Base-by-base conservation (phyloP, 1,140 invertebrate species). In the Leptinotarsa texana region DNA sequence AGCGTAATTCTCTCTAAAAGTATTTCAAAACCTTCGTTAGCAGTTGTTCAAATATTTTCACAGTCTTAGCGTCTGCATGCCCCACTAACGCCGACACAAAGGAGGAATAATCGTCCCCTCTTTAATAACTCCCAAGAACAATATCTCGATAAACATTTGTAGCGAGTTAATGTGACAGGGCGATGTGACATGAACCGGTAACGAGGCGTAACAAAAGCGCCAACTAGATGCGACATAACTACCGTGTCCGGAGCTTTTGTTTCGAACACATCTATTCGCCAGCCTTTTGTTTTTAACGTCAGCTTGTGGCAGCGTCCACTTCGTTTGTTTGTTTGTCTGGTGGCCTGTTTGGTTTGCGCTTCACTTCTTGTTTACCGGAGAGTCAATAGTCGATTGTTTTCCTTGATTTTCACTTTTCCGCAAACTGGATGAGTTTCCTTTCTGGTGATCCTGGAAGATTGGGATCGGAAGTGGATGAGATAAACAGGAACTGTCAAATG, bases 241-340 rank as follows among this genome's bases (percentile, higher is more conserved):
- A 68, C 24, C 66, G n/a, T 47, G 66, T 68, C 33, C 33, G 24
- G 66, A 68, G 66, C 15, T 42, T 68, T 68, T 68, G 66, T 68
- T 68, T 68, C 24, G 27, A 33, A 18, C 66, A 68, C 66, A 27
- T 68, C 33, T 33, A 68, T 68, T 68, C 66, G n/a, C 24, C 33
- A 11, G 66, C 66, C 66, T 68, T 68, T 68, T 68, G 66, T 68
- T 68, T 68, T 68, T 47, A 68, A 47, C 66, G 42, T n/a, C 24
- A 42, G 24, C 42, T 68, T 68, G 51, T 57, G 51, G 51, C 15
- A 8, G n/a, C 42, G 66, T 42, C 66, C 66, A 47, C 66, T 68
- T 15, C 24, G 66, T 18, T 47, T 66, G 63, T 66, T 66, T 66
- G 63, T 66, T 66, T 27, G 15, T 27, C 24, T 47, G 66, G 13